Conservation (phyloP, 92 coral and sea anemone species). For the Hydrozoanthus gracilis region DNA sequence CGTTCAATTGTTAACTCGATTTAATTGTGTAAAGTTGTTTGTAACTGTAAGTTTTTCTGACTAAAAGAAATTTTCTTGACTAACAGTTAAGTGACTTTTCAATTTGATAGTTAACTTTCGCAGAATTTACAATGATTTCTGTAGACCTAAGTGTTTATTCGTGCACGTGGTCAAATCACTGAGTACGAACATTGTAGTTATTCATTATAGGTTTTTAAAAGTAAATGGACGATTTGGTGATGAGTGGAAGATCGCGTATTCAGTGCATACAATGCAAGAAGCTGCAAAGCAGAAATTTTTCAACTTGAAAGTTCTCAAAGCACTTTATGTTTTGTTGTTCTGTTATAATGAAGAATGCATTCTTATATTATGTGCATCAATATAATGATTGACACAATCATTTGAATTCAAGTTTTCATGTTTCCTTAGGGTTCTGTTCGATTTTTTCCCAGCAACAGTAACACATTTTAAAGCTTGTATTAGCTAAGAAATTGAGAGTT, state of each 20-base stretch:
- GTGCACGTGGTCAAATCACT: background rate
- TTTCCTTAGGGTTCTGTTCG: slow-evolving; percentile 38
- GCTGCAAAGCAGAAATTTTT: slow-evolving; percentile 52
- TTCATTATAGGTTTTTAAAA: background rate
- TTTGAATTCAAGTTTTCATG: background rate
- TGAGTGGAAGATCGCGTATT: slow-evolving; percentile 14
- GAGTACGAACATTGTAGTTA: background rate
- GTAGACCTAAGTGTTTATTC: no score
- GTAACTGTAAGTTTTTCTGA: background rate
- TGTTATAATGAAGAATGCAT: slow-evolving; percentile 1
- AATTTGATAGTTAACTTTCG: background rate
- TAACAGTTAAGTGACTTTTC: slow-evolving; percentile 1
- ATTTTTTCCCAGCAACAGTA: slow-evolving; percentile 13
- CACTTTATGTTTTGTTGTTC: slow-evolving; percentile 31
- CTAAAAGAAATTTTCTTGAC: background rate
- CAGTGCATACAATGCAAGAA: slow-evolving; percentile 37
- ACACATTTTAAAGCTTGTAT: background rate
- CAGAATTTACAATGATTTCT: slow-evolving; percentile 7
- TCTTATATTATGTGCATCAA: background rate
- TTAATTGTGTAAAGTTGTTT: background rate
- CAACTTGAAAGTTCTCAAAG: slow-evolving; percentile 47
- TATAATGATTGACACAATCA: slow-evolving; percentile 18
- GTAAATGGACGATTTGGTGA: slow-evolving; percentile 10
- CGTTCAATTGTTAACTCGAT: background rate
- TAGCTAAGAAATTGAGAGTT: background rate